phyloP scores from a whole-genome alignment of 1,140 invertebrate genomes.

The Pseudachorutes palmiensis region DNA sequence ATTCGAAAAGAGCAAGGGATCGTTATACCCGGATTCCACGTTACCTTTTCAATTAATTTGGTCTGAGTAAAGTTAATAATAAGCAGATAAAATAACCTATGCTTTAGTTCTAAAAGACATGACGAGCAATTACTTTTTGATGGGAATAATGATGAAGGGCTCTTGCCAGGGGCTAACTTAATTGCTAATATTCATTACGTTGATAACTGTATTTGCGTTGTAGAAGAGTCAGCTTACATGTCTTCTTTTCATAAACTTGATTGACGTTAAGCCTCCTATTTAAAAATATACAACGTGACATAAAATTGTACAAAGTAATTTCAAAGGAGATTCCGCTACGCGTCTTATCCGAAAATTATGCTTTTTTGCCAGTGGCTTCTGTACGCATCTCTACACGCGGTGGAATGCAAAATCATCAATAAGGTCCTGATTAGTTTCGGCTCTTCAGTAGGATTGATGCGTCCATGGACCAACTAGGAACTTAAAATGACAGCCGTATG shows the following conservation, averaged over 20 bases:
- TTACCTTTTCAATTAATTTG: too few relatives aligned
- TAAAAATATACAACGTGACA: background rate
- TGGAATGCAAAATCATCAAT: constrained; percentile 36
- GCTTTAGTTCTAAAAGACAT: background rate
- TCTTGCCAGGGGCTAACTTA: background rate
- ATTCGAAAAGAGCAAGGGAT: too few relatives aligned
- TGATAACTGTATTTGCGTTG: background rate
- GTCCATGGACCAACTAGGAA: constrained; percentile 24
- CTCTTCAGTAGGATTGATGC: constrained; percentile 34
- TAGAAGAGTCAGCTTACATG: background rate
- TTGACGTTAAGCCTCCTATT: background rate
- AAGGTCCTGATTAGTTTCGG: constrained; percentile 36
- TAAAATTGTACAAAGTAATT: background rate
- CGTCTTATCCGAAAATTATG: background rate
- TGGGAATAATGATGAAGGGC: background rate
- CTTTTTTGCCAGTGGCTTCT: background rate
- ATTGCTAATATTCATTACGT: constrained; percentile 5
- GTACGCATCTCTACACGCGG: background rate
- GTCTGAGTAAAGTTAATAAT: too few relatives aligned
- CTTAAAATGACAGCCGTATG: background rate
- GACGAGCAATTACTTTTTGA: background rate
- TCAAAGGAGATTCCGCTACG: background rate
- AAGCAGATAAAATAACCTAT: too few relatives aligned
- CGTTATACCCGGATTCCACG: too few relatives aligned
- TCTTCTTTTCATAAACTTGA: background rate